Percentiles rank a stretch among this genome's conserved stretches.
These are phyloP conservation scores for Typhlichthys eigenmanni DNA, from an alignment of 2,797 vertebrate species.

Conservation along the genomic window DNA sequence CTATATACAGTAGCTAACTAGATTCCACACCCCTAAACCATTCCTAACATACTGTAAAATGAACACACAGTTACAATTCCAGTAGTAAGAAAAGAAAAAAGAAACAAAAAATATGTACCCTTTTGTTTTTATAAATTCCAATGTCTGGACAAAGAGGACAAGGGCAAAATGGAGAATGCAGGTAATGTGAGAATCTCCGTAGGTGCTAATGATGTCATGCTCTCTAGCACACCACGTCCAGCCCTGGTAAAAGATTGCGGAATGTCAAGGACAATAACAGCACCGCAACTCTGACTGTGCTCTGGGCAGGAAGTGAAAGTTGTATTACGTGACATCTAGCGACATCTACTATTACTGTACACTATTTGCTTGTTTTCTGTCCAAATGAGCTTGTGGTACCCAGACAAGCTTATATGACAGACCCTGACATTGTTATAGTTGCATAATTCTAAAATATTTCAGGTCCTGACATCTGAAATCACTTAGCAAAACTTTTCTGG, in stretches of 20 bases:
- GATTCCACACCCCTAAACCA: too few relatives aligned
- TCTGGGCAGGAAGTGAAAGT: slow-evolving; percentile 84
- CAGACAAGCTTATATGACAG: too few relatives aligned
- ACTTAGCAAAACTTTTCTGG: slow-evolving; percentile 6
- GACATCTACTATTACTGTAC: slow-evolving; percentile 19
- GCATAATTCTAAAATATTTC: slow-evolving; percentile 1
- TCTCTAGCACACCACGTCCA: slow-evolving; percentile 92
- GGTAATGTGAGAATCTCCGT: slow-evolving; percentile 93
- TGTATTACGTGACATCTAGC: slow-evolving; percentile 79
- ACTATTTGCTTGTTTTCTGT: too few relatives aligned
- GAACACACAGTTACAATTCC: too few relatives aligned
- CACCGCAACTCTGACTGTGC: slow-evolving; percentile 88
- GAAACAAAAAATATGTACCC: not conserved
- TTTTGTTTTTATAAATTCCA: too few relatives aligned
- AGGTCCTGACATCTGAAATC: not conserved
- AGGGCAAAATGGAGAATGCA: slow-evolving; percentile 76
- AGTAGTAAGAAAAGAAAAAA: slow-evolving; percentile 18
- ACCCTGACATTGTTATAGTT: too few relatives aligned
- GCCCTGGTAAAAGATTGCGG: slow-evolving; percentile 89
- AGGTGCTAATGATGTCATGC: slow-evolving; percentile 96
- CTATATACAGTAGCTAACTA: too few relatives aligned
- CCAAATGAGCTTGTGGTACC: too few relatives aligned
- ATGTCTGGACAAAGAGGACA: slow-evolving; percentile 37
- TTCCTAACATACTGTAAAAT: too few relatives aligned
- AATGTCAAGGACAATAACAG: slow-evolving; percentile 95